Percentiles rank a stretch among this genome's conserved stretches.
phyloP scores from a whole-genome alignment of 2,797 vertebrate genomes.

The Tenualosa ilisha region DNA sequence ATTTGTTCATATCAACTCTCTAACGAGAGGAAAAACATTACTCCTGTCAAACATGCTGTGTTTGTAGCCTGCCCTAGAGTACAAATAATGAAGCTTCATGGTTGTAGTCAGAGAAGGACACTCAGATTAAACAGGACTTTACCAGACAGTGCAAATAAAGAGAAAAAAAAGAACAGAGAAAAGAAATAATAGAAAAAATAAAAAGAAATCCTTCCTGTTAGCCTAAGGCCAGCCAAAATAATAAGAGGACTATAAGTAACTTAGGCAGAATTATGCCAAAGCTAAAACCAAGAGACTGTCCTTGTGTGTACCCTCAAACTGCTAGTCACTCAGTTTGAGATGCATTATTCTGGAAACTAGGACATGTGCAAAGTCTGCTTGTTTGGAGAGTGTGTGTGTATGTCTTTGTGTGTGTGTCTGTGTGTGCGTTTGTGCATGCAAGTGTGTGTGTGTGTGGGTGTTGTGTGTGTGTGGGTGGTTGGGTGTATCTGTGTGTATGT shows the following conservation, averaged over 20 bases:
- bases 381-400: neutral
- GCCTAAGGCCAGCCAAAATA: slow-evolving; percentile 29
- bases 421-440: no score
- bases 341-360: slow-evolving; percentile 1
- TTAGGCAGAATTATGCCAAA: slow-evolving; percentile 57
- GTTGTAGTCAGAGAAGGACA: neutral
- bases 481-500: neutral
- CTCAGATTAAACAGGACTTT: neutral
- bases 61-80: neutral
- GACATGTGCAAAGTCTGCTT: slow-evolving; percentile 16
- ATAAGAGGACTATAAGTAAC: slow-evolving; percentile 39
- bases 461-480: neutral
- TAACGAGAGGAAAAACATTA: neutral
- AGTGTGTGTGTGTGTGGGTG: neutral
- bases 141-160: neutral
- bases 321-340: slow-evolving; percentile 23
- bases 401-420: neutral
- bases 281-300: slow-evolving; percentile 36
- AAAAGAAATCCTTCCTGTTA: slow-evolving; percentile 41
- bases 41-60: neutral
- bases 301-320: slow-evolving; percentile 55
- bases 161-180: slow-evolving; percentile 35
- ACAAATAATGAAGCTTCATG: neutral
- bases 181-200: neutral
- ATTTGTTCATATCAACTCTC: neutral